Evolutionary conservation across 1,140 invertebrate genomes (phyloP), one percentile per base, ranked within the genome.

Genomic region (Drosophila nigrodunni): DNA sequence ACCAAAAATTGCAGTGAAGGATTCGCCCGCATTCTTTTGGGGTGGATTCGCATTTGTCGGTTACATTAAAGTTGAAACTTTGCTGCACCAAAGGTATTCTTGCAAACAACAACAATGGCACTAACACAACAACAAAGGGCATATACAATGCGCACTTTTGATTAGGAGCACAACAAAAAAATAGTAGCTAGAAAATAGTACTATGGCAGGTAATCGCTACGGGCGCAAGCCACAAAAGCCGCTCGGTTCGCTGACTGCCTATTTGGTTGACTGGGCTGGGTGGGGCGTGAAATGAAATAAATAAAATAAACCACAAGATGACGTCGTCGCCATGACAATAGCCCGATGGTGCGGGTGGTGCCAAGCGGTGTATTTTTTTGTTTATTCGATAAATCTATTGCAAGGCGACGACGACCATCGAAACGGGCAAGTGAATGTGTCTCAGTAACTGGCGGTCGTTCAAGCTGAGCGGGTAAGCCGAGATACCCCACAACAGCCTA

Each of bases 341-440:
- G 67, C 59, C 11, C 50, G 50, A 13, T 11, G 30, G 25, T 21
- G 67, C 39, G 34, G 61, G 21, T 8, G n/a, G 69, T n/a, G 59
- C 4, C 57, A 50, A 70, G 67, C 43, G 74, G 66, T 37, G 52
- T 35, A 6, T 5, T 30, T 30, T 30, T 77, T 91, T 91, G 90
- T 91, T 91, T 87, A 89, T 91, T 91, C 90, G 90, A 91, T 91
- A 91, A 91, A 89, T 83, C 83, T 80, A 91, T 89, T 81, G 78
- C 72, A 69, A 71, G 78, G 64, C 64, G 25, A 30, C 25, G 25
- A 30, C 37, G 68, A 70, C 83, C 68, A 79, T 70, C 77, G 72
- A 73, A 74, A 66, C 66, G 68, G 64, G 64, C 65, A 25, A 61
- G 44, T 18, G 50, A 55, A 47, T 43, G 77, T 49, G 55, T 77